A percentile compares a stretch with the other conserved stretches of the same genome.
These are phyloP conservation scores for Hapalemur alaotrensis DNA, from an alignment of 2,797 vertebrate genomes.

Conservation along the genomic window DNA sequence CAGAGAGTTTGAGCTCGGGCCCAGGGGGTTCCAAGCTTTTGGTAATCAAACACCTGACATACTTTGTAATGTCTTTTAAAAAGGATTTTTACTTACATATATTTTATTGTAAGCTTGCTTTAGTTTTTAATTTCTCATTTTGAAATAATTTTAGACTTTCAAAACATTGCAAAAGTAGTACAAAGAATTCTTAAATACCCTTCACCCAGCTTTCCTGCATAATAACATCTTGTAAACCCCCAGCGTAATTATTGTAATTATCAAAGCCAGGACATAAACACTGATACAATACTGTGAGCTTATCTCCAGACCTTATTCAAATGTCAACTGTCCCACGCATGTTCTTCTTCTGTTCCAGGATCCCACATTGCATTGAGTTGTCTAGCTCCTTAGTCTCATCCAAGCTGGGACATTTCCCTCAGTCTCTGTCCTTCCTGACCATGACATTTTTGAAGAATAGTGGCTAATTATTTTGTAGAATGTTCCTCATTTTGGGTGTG, in stretches of 20 bases:
- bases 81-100: not conserved
- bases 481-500: not conserved
- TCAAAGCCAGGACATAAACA: not conserved
- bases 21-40: not conserved
- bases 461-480: not conserved
- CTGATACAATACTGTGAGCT: not conserved
- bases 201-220: not conserved
- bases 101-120: not conserved
- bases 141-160: slow-evolving; percentile 4
- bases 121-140: not conserved
- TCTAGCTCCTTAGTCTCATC: not conserved
- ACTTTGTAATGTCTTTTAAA: not conserved
- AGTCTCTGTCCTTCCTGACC: not conserved
- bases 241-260: not conserved
- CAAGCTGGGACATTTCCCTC: not conserved
- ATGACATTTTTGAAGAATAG: not conserved
- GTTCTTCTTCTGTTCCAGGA: not conserved
- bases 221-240: not conserved
- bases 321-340: not conserved
- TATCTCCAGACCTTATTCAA: not conserved
- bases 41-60: not conserved
- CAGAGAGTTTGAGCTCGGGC: not conserved
- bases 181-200: not conserved
- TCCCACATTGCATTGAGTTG: not conserved
- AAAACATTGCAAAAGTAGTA: not conserved